These are phyloP conservation scores for Furnarius figulus DNA, from an alignment of 2,113 vertebrate species.

Conservation along the genomic window DNA sequence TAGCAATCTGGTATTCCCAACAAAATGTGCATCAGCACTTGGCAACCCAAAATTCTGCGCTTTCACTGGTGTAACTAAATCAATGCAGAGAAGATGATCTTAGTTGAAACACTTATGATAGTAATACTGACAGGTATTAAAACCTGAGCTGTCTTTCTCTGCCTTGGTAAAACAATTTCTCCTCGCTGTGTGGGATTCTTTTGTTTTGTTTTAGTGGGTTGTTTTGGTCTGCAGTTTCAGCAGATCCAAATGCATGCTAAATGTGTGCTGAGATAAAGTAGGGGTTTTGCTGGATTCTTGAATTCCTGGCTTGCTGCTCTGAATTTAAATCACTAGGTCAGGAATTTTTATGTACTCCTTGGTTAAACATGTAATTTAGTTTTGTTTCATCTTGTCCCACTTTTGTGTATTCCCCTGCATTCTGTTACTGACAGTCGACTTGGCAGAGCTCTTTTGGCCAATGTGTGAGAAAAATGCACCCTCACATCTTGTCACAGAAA, in stretches of 20 bases:
- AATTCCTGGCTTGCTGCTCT: neutral
- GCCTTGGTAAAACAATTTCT: neutral
- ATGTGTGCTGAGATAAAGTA: neutral
- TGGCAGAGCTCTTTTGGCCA: neutral
- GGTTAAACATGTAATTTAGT: neutral
- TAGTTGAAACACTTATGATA: neutral
- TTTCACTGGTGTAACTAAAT: neutral
- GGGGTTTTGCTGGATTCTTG: neutral
- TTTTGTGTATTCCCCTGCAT: neutral
- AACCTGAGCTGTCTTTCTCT: neutral
- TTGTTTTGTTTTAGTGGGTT: neutral
- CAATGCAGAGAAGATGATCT: neutral
- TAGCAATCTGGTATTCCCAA: neutral
- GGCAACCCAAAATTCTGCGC: neutral
- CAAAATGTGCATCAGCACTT: neutral
- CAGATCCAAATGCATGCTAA: neutral
- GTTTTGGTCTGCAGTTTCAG: neutral
- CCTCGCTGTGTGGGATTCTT: neutral
- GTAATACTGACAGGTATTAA: neutral
- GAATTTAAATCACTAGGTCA: neutral
- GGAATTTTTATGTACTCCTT: neutral
- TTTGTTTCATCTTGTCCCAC: neutral
- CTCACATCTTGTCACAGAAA: neutral
- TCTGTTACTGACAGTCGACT: neutral
- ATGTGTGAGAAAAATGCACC: neutral